Evolutionary conservation across 2,797 vertebrate genomes (phyloP), one percentile per base, ranked within the genome.

Genomic region (Microctenopoma stevenorrisi): DNA sequence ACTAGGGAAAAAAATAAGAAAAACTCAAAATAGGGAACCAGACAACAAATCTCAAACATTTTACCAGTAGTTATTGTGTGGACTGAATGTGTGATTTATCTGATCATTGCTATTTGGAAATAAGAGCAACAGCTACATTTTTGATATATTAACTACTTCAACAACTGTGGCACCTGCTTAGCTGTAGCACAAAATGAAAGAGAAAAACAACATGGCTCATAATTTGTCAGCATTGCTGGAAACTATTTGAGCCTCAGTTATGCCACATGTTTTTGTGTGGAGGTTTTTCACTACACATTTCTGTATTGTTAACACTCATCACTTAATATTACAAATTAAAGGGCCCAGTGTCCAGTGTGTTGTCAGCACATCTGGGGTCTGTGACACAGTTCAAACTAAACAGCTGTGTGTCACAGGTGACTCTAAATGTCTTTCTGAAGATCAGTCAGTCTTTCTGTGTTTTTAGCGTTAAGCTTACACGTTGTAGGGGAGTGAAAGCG

Each of bases 401-500:
- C 25, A 49, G 11, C 4, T 26, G 3, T 16, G 7, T 28, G 28
- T 12, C 4, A 11, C 11, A 3, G 13, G 11, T 42, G 40, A 42
- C 12, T 14, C 15, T 42, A 13, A 14, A 42, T 42, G 13, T 5
- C 40, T 42, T 13, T 42, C 40, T 42, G 40, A 42, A 42, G 13
- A 22, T 42, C 4, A 13, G 40, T 5, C 9, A 35, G 7, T 48
- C 15, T 16, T 42, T 26, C 33, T 61, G 13, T 28, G 3, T 11
- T 13, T 14, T 53, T 18, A 48, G 26, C 3, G 53, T 46, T 62
- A 15, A 7, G 56, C 91, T 79, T 80, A 96, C 95, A 52, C 12
- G 95, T 96, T 0, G 81, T 89, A 0, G 93, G 91, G 0, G 94
- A 95, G 74, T 90, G 78, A 69, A 96, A 92, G 22, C 83, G 89